A percentile compares a stretch with the other conserved stretches of the same genome.
phyloP scores from a whole-genome alignment of 2,888 invertebrate genomes.

The Harpagoxenus sublaevis region DNA sequence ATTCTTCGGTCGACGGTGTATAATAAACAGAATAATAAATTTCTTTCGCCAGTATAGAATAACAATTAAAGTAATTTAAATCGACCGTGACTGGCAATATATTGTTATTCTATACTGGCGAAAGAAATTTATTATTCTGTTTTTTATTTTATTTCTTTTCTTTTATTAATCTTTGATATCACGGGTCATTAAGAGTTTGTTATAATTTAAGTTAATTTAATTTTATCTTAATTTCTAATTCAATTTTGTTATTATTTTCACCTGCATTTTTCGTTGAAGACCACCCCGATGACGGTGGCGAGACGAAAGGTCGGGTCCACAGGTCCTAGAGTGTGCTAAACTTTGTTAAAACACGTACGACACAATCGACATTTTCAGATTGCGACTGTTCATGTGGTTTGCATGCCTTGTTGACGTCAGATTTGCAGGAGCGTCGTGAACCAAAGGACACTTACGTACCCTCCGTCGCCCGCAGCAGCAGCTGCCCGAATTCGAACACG shows the following conservation, averaged over 20 bases:
- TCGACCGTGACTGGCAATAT: too few relatives aligned
- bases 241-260: conserved; percentile 56
- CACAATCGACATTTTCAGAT: conserved; percentile 82
- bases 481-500: conserved; percentile 85
- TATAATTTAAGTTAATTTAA: conserved; percentile 44
- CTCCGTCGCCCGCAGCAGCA: conserved; percentile 84
- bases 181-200: neutral
- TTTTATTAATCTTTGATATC: neutral
- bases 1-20: too few relatives aligned
- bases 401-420: conserved; percentile 86
- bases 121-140: too few relatives aligned
- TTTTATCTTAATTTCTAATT: conserved; percentile 67
- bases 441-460: conserved; percentile 81
- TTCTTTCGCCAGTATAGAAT: too few relatives aligned
- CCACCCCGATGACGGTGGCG: conserved; percentile 50
- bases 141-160: too few relatives aligned
- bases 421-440: conserved; percentile 85
- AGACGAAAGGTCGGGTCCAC: conserved; percentile 30
- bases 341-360: conserved; percentile 64
- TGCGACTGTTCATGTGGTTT: conserved; percentile 85
- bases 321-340: conserved; percentile 20
- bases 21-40: too few relatives aligned
- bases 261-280: conserved; percentile 51
- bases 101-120: too few relatives aligned
- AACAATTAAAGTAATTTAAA: too few relatives aligned